Conservation (phyloP, 2,113 vertebrate species). For the Myotis lucifugus region DNA sequence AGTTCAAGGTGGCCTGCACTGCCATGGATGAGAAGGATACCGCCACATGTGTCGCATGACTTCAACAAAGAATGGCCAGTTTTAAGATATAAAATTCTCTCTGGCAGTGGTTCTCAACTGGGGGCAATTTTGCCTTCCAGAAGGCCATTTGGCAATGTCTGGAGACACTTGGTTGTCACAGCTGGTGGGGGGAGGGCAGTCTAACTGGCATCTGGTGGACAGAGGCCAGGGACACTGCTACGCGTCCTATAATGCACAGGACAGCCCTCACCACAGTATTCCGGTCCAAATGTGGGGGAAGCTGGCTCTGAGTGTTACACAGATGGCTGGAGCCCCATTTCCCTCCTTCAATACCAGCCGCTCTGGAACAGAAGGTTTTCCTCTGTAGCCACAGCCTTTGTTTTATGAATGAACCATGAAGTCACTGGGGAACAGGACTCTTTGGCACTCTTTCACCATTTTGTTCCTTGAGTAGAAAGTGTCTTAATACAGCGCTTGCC, state of each 20-base stretch:
- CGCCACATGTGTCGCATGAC: not conserved
- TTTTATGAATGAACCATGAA: conserved; percentile 36
- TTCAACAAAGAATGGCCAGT: not conserved
- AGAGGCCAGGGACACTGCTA: not conserved
- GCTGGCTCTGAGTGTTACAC: not conserved
- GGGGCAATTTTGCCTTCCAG: not conserved
- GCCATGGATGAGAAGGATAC: not conserved
- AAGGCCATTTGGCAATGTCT: conserved; percentile 1
- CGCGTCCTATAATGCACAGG: not conserved
- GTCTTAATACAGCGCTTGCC: not conserved
- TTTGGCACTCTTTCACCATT: conserved; percentile 9
- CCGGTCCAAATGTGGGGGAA: not conserved
- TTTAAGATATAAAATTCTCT: conserved; percentile 37
- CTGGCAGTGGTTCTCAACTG: not conserved
- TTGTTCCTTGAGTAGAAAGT: not conserved
- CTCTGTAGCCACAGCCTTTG: conserved; percentile 7
- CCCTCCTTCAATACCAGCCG: not conserved
- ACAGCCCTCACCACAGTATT: not conserved
- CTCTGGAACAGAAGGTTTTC: conserved; percentile 6
- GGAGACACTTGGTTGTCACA: conserved; percentile 4
- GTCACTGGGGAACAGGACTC: not conserved
- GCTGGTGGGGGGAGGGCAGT: not conserved
- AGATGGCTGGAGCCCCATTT: not conserved
- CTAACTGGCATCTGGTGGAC: not conserved
- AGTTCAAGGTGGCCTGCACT: not conserved